A percentile compares a stretch with the other conserved stretches of the same genome.
These are phyloP conservation scores for Pharmacophagus antenor DNA, from an alignment of 2,888 invertebrate species.

Conservation along the genomic window DNA sequence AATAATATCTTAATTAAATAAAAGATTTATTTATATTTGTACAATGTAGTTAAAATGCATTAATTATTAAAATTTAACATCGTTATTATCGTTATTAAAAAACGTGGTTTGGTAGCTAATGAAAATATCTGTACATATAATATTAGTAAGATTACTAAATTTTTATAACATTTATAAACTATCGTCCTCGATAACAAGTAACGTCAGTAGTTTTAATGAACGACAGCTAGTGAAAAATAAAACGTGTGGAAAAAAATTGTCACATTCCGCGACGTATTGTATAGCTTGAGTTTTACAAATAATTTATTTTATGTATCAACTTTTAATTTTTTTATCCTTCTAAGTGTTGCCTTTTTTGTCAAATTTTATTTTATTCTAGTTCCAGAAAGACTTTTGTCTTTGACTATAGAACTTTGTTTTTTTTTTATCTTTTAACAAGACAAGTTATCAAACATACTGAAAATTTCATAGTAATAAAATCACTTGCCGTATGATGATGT, in stretches of 20 bases:
- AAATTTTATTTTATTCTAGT: slow-evolving; percentile 24
- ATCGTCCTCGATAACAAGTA: neutral
- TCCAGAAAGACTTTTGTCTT: neutral
- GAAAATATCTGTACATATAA: neutral
- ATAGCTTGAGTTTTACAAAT: neutral
- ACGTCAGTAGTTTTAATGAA: neutral
- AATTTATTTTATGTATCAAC: slow-evolving; percentile 13
- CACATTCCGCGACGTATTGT: neutral
- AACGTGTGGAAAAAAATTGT: neutral
- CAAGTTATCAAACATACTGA: neutral
- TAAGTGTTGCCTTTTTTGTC: slow-evolving; percentile 27
- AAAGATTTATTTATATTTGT: slow-evolving; percentile 1
- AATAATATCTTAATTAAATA: neutral
- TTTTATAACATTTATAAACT: neutral
- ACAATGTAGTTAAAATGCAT: neutral
- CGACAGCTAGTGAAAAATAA: neutral
- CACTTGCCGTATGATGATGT: neutral
- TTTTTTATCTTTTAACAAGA: neutral
- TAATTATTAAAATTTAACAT: neutral
- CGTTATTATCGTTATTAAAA: too few relatives aligned
- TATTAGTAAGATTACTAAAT: neutral
- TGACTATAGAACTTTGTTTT: neutral
- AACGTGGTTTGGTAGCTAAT: neutral
- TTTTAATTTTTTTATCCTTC: slow-evolving; percentile 13
- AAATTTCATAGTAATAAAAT: neutral